These are phyloP conservation scores for Lordiphosa collinella DNA, from an alignment of 1,140 invertebrate genomes.

Conservation along the genomic window DNA sequence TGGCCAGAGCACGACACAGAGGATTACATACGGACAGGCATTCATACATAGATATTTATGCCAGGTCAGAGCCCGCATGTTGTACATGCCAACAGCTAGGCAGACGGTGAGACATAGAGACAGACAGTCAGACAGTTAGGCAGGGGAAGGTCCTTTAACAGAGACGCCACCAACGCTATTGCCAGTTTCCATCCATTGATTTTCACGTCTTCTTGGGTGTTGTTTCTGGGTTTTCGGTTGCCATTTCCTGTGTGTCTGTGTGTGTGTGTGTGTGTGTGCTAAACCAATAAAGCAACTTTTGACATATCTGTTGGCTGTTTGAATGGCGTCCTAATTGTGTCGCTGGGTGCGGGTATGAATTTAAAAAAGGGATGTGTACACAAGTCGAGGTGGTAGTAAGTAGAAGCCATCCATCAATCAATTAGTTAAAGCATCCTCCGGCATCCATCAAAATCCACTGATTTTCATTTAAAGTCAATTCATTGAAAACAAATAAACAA, in stretches of 20 bases:
- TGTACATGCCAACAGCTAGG: slow-evolving; percentile 12
- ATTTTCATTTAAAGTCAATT: slow-evolving; percentile 53
- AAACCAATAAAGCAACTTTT: slow-evolving; percentile 71
- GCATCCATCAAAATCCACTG: slow-evolving; percentile 60
- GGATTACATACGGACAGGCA: neutral
- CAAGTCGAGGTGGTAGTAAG: too few species aligned
- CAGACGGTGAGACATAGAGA: slow-evolving; percentile 16
- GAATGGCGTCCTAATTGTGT: slow-evolving; percentile 54
- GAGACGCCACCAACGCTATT: slow-evolving; percentile 10
- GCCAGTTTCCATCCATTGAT: slow-evolving; percentile 3
- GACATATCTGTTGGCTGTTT: slow-evolving; percentile 54
- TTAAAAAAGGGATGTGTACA: slow-evolving; percentile 13
- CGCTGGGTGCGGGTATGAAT: slow-evolving; percentile 28
- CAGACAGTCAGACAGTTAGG: slow-evolving; percentile 1
- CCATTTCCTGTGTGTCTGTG: slow-evolving; percentile 34
- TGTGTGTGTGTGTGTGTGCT: slow-evolving; percentile 39
- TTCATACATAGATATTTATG: slow-evolving; percentile 16
- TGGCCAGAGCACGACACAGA: slow-evolving; percentile 21
- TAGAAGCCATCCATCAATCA: slow-evolving; percentile 36
- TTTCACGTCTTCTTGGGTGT: slow-evolving; percentile 13
- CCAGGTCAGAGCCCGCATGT: slow-evolving; percentile 32
- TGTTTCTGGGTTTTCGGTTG: slow-evolving; percentile 18
- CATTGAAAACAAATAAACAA: slow-evolving; percentile 15
- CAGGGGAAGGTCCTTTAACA: slow-evolving; percentile 1
- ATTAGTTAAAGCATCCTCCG: slow-evolving; percentile 16